Evolutionary conservation across 1,140 invertebrate genomes (phyloP).

Genomic region (Pseudomyrmex gracilis): DNA sequence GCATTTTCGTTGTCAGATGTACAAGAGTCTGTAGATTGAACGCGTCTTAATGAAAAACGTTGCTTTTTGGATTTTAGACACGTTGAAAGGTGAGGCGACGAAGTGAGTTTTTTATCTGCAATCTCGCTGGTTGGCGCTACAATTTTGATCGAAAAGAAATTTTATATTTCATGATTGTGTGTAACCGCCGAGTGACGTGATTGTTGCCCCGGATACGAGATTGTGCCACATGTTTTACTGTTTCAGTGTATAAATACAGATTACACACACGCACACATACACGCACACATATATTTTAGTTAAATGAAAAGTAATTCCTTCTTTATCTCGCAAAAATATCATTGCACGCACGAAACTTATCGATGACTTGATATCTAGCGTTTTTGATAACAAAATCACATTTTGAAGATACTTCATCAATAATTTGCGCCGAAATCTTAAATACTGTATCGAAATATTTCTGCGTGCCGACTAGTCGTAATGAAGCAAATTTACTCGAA

Average conservation of each 20-base stretch:
- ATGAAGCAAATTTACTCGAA: background rate
- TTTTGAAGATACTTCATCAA: background rate
- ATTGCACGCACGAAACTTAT: background rate
- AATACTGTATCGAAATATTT: too few relatives aligned
- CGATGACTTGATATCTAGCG: background rate
- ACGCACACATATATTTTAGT: slow-evolving; percentile 49
- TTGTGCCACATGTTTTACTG: slow-evolving; percentile 64
- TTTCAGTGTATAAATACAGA: slow-evolving; percentile 61
- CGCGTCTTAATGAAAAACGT: too few relatives aligned
- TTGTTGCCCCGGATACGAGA: slow-evolving; percentile 72
- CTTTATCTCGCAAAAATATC: slow-evolving; percentile 26
- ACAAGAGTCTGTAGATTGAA: too few relatives aligned
- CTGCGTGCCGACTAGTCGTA: background rate
- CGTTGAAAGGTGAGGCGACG: too few relatives aligned
- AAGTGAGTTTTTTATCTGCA: too few relatives aligned
- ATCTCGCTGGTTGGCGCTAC: too few relatives aligned
- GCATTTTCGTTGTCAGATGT: too few relatives aligned
- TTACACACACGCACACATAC: background rate
- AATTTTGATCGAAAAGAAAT: background rate
- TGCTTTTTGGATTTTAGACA: too few relatives aligned
- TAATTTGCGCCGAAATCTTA: background rate
- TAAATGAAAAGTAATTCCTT: slow-evolving; percentile 38
- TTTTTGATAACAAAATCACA: slow-evolving; percentile 16
- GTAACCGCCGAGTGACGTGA: slow-evolving; percentile 63
- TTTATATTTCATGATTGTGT: slow-evolving; percentile 60